These are phyloP conservation scores for Bufo bufo DNA, from an alignment of 2,113 vertebrate genomes.

Conservation along the genomic window DNA sequence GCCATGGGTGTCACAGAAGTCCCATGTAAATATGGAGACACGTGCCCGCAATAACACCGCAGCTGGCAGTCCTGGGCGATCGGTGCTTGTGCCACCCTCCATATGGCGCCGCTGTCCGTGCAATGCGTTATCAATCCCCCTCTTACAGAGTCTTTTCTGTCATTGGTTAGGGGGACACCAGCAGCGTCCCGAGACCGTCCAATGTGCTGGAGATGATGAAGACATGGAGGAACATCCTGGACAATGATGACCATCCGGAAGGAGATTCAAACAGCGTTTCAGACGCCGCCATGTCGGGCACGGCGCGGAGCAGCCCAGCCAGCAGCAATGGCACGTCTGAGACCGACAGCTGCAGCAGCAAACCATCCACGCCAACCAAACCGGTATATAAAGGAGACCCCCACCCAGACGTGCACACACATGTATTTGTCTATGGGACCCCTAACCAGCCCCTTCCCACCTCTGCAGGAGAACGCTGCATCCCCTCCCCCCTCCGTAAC, in stretches of 20 bases:
- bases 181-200: slow-evolving; percentile 64
- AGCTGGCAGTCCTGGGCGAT: no score
- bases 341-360: slow-evolving; percentile 60
- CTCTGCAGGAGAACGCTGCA: no score
- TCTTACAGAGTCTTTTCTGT: neutral
- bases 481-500: no score
- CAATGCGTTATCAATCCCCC: no score
- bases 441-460: neutral
- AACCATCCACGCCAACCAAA: slow-evolving; percentile 61
- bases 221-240: slow-evolving; percentile 67
- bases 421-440: no score
- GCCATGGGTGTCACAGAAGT: no score
- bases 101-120: no score
- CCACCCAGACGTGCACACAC: neutral
- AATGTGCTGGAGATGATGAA: slow-evolving; percentile 86
- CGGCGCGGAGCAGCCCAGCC: slow-evolving; percentile 32
- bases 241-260: slow-evolving; percentile 34
- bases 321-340: slow-evolving; percentile 57
- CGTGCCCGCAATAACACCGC: no score
- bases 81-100: no score
- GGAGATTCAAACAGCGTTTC: slow-evolving; percentile 61
- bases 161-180: slow-evolving; percentile 74
- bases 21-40: no score
- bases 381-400: slow-evolving; percentile 61
- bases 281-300: neutral